Conservation (phyloP, 1,140 invertebrate genomes). For the Formica exsecta region DNA sequence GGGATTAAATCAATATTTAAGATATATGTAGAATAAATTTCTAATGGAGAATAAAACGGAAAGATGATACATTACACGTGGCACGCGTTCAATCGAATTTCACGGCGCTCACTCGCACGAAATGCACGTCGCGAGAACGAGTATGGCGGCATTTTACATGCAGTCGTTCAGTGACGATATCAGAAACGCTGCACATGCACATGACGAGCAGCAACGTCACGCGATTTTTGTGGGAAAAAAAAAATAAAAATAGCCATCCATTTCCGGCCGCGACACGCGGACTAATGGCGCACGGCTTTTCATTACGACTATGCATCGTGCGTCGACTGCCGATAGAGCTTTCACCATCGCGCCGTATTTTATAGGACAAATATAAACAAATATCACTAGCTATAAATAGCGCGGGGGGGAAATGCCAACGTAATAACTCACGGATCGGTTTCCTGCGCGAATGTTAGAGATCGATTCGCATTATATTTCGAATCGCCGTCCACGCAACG, state of each 20-base stretch:
- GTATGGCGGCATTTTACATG: slow-evolving; percentile 55
- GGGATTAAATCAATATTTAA: slow-evolving; percentile 12
- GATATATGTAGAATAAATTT: slow-evolving; percentile 27
- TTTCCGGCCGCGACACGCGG: slow-evolving; percentile 66
- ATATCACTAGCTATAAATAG: slow-evolving; percentile 54
- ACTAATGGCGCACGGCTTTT: slow-evolving; percentile 58
- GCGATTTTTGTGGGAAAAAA: slow-evolving; percentile 52
- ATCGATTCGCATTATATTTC: slow-evolving; percentile 48
- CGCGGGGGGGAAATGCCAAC: slow-evolving; percentile 28
- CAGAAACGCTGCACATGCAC: slow-evolving; percentile 43
- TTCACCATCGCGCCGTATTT: slow-evolving; percentile 58
- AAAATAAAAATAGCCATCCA: slow-evolving; percentile 67
- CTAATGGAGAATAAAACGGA: slow-evolving; percentile 11
- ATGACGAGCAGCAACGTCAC: slow-evolving; percentile 52
- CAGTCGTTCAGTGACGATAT: slow-evolving; percentile 52
- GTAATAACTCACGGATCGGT: slow-evolving; percentile 55
- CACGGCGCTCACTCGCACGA: slow-evolving; percentile 22
- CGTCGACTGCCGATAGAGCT: slow-evolving; percentile 62
- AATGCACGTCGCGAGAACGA: slow-evolving; percentile 47
- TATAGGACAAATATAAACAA: slow-evolving; percentile 60
- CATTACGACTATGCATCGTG: slow-evolving; percentile 60
- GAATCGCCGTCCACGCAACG: not conserved
- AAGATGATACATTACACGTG: slow-evolving; percentile 52
- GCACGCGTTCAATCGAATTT: slow-evolving; percentile 66
- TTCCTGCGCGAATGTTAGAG: not conserved